Evolutionary conservation across 2,888 invertebrate genomes (phyloP), one percentile per base, ranked within the genome.

Genomic region (Diaphora mendica): DNA sequence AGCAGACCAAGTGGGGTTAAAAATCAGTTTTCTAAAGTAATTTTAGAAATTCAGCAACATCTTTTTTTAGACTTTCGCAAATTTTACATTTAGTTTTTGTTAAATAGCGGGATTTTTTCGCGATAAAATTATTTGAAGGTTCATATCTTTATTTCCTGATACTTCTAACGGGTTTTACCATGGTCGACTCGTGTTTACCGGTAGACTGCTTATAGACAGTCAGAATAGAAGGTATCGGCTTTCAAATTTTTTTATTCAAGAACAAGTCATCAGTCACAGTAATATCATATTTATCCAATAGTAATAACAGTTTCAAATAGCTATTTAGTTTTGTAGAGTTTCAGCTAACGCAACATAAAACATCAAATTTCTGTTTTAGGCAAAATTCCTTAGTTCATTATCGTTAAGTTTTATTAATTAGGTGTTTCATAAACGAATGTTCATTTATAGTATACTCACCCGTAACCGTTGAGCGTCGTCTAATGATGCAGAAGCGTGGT

Each of bases 401-500:
- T 35, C 35, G 35, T 35, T 35, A 35, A 35, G 35, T 39, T 39
- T 39, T 39, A 1, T 1, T 39, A 39, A 39, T 39, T 11, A 15
- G 7, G 26, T 44, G 42, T 65, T n/a, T 62, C 55, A 51, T 64
- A 59, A 26, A 44, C 64, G 35, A 64, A 33, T 70, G 69, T 62
- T 70, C 33, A 76, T 81, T 84, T 73, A 75, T 74, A 33, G 71
- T 74, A 70, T 82, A 96, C 97, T 97, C 96, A 98, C 98, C 96
- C 97, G 97, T 91, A 99, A 96, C 92, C 97, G 97, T 90, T 97
- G 97, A 72, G 99, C 98, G 93, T 99, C 99, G 89, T 99, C 99
- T 84, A 97, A 91, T 76, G 98, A 97, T 74, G 99, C 99, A 51
- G 99, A 98, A 73, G 99, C 99, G 94, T 99, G 99, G 96, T 99